Conservation (phyloP, 1,140 invertebrate genomes). For the Eupeodes corollae region DNA sequence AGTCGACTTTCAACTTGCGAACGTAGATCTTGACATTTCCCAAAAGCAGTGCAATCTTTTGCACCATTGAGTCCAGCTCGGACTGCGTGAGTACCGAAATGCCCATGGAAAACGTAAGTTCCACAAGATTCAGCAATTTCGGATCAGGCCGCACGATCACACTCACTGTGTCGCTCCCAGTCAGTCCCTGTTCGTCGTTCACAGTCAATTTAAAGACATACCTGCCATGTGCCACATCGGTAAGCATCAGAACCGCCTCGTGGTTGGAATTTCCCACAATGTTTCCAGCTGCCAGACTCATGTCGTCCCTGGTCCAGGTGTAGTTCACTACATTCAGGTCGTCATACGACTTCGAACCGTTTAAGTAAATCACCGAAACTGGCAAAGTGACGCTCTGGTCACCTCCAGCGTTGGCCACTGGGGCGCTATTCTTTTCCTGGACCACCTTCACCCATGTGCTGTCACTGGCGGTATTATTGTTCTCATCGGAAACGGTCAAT, state of each 20-base stretch:
- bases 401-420: slow-evolving; percentile 77
- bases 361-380: slow-evolving; percentile 60
- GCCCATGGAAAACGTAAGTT: slow-evolving; percentile 64
- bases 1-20: slow-evolving; percentile 48
- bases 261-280: slow-evolving; percentile 63
- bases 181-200: slow-evolving; percentile 76
- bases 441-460: slow-evolving; percentile 69
- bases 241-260: slow-evolving; percentile 66
- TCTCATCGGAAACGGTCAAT: slow-evolving; percentile 74
- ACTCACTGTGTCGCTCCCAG: slow-evolving; percentile 66
- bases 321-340: slow-evolving; percentile 78
- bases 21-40: slow-evolving; percentile 56
- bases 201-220: slow-evolving; percentile 84
- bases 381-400: slow-evolving; percentile 69
- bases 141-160: slow-evolving; percentile 76
- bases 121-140: slow-evolving; percentile 61
- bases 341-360: slow-evolving; percentile 77
- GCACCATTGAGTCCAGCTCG: slow-evolving; percentile 41
- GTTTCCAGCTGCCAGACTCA: slow-evolving; percentile 72
- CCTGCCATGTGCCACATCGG: slow-evolving; percentile 70
- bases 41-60: slow-evolving; percentile 46
- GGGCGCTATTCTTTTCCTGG: slow-evolving; percentile 81
- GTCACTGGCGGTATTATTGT: slow-evolving; percentile 63
- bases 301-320: slow-evolving; percentile 69
- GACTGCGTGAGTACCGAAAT: slow-evolving; percentile 41